These are phyloP conservation scores for Meta bourneti DNA, from an alignment of 2,888 invertebrate species.

Conservation along the genomic window DNA sequence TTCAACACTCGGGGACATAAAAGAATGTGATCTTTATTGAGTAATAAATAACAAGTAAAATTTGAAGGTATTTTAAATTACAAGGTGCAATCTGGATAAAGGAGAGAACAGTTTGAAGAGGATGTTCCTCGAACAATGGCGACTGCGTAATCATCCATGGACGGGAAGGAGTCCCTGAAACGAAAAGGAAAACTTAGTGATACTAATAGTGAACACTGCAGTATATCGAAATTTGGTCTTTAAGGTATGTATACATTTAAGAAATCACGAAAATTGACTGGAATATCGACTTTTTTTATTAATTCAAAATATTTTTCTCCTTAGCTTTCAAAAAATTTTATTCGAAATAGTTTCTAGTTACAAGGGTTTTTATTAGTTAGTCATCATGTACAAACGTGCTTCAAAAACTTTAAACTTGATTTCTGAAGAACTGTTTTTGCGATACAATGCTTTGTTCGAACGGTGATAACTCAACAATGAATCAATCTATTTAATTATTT, in stretches of 20 bases:
- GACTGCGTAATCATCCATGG: conserved; percentile 62
- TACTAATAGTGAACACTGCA: neutral
- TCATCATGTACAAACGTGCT: too few species aligned
- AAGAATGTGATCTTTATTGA: neutral
- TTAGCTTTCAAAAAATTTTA: too few species aligned
- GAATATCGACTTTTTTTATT: too few species aligned
- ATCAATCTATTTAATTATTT: too few species aligned
- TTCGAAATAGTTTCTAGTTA: too few species aligned
- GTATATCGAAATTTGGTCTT: neutral
- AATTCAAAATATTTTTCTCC: too few species aligned
- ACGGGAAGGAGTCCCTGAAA: conserved; percentile 61
- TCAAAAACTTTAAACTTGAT: too few species aligned
- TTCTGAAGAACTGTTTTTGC: too few species aligned
- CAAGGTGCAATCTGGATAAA: conserved; percentile 65
- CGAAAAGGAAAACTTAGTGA: neutral
- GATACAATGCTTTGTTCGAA: too few species aligned
- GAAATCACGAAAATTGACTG: neutral
- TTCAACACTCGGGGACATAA: neutral
- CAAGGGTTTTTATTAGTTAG: too few species aligned
- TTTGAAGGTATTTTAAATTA: neutral
- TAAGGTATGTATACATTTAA: too few species aligned
- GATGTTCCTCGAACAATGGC: conserved; percentile 66
- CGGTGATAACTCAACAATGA: too few species aligned
- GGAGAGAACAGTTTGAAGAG: conserved; percentile 57
- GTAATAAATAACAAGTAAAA: neutral